Conservation (phyloP, 2,797 vertebrate genomes). For the Cryptoblepharus egeriae region DNA sequence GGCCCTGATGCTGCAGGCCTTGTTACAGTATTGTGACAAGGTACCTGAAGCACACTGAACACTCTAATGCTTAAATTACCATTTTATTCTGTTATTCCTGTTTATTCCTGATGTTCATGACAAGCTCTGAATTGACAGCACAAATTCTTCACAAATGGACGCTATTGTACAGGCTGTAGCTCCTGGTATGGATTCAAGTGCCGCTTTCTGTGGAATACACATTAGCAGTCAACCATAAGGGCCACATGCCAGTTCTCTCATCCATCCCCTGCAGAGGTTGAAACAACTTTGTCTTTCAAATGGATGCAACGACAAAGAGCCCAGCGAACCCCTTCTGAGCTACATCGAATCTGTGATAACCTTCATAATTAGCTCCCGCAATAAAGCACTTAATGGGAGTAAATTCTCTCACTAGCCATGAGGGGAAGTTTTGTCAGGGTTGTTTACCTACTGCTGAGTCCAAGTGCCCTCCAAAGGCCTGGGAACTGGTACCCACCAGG, state of each 20-base stretch:
- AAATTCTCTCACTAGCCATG: constrained; percentile 74
- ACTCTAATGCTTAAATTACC: neutral
- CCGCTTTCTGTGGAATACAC: constrained; percentile 58
- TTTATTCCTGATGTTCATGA: neutral
- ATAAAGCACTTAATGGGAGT: constrained; percentile 75
- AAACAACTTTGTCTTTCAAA: constrained; percentile 69
- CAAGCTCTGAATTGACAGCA: too few species aligned
- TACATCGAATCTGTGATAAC: constrained; percentile 69
- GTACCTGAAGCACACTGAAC: neutral
- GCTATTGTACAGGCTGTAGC: constrained; percentile 52
- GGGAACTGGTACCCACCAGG: constrained; percentile 63
- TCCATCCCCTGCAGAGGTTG: constrained; percentile 69
- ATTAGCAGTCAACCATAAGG: constrained; percentile 45
- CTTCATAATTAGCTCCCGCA: constrained; percentile 79
- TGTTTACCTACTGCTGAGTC: constrained; percentile 67
- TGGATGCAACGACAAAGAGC: neutral
- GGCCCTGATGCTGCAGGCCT: neutral
- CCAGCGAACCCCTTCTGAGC: constrained; percentile 63
- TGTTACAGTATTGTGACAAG: neutral
- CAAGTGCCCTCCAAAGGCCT: constrained; percentile 60
- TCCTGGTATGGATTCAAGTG: constrained; percentile 62
- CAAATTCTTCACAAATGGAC: rapidly evolving
- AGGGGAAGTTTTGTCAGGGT: constrained; percentile 72
- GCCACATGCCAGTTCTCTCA: constrained; percentile 66
- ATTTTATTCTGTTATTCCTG: neutral